Evolutionary conservation across 2,888 invertebrate genomes (phyloP).

Genomic region (Euzophera pinguis): DNA sequence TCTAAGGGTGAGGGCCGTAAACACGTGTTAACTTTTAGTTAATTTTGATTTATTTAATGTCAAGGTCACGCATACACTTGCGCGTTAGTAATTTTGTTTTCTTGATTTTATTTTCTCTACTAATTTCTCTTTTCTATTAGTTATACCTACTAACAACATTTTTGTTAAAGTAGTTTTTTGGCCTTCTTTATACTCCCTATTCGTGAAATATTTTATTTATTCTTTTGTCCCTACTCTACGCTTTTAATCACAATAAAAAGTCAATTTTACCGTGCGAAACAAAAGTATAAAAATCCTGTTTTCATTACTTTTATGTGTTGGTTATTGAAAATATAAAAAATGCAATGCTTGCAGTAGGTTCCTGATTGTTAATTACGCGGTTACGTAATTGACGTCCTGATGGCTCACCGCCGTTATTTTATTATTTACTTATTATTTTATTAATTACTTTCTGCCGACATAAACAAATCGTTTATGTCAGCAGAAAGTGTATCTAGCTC

Average conservation of each 20-base stretch:
- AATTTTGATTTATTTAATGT: slow-evolving; percentile 35
- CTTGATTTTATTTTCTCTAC: background rate
- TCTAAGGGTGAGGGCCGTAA: slow-evolving; percentile 36
- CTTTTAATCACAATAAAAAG: no score
- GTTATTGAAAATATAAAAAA: background rate
- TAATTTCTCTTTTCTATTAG: background rate
- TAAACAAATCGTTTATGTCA: no score
- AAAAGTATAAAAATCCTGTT: no score
- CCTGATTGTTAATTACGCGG: slow-evolving; percentile 2
- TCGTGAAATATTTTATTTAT: no score
- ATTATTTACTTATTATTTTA: background rate
- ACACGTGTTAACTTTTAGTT: slow-evolving; percentile 40
- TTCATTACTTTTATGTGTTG: no score
- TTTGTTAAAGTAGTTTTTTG: no score
- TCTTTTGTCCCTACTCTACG: no score
- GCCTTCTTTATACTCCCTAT: no score
- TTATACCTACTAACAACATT: no score
- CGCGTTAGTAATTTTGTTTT: background rate
- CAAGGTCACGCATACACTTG: background rate
- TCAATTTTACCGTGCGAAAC: no score
- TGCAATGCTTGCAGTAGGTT: background rate
- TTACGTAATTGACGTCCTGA: background rate
- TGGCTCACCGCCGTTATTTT: background rate
- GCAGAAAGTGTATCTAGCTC: no score
- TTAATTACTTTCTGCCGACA: background rate